phyloP scores from a whole-genome alignment of 2,797 vertebrate species.

The Zalophus californianus region DNA sequence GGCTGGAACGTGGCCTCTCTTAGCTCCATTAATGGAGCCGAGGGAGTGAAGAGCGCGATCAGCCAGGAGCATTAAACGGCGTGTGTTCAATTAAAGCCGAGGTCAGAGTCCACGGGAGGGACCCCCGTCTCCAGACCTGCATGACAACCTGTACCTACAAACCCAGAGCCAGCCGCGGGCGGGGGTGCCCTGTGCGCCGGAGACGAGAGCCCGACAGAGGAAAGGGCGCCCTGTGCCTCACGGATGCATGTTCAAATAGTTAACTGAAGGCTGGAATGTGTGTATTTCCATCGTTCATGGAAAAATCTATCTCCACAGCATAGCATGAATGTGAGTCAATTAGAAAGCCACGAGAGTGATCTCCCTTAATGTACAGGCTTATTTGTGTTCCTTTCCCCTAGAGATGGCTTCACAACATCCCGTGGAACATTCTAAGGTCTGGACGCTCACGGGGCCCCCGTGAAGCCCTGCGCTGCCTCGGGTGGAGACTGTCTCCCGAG shows the following conservation, averaged over 20 bases:
- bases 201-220: no score
- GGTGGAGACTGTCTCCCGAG: fast-evolving
- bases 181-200: fast-evolving
- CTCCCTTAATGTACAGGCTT: background rate
- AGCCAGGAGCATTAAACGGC: fast-evolving
- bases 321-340: background rate
- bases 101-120: background rate
- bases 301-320: background rate
- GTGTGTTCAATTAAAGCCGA: background rate
- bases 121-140: background rate
- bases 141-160: fast-evolving
- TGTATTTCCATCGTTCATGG: background rate
- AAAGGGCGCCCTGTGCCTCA: no score
- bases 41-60: background rate
- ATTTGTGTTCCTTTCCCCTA: background rate
- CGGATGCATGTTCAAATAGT: fast-evolving
- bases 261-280: background rate
- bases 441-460: fast-evolving
- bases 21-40: background rate
- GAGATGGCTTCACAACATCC: background rate
- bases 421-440: fast-evolving
- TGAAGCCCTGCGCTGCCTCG: background rate
- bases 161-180: background rate
- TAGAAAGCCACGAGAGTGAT: background rate
- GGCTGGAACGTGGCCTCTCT: fast-evolving